phyloP scores from a whole-genome alignment of 2,113 vertebrate species.

The Alosa alosa region DNA sequence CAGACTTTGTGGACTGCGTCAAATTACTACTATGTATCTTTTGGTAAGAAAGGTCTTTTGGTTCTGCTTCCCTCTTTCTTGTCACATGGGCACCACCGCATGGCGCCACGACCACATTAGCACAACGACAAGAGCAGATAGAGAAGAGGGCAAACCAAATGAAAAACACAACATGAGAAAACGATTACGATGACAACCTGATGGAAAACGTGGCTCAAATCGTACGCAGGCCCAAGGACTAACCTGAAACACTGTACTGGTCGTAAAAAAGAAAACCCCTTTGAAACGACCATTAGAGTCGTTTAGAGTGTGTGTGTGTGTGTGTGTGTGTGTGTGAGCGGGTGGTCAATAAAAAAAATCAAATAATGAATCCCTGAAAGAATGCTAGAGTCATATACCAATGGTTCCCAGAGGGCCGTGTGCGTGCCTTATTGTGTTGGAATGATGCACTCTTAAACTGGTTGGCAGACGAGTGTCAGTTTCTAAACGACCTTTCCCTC shows the following conservation, averaged over 20 bases:
- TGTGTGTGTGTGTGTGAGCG: not conserved
- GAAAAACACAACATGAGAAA: conserved; percentile 11
- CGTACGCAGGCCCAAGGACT: conserved; percentile 7
- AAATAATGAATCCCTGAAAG: not conserved
- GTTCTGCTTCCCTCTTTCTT: conserved; percentile 16
- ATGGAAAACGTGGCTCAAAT: not conserved
- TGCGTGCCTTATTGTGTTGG: not conserved
- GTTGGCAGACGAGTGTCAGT: not conserved
- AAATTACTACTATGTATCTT: not conserved
- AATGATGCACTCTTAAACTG: not conserved
- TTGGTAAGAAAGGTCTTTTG: not conserved
- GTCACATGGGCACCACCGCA: not conserved
- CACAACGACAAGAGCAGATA: conserved; percentile 39
- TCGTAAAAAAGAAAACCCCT: not conserved
- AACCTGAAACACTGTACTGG: not conserved
- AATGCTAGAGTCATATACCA: not conserved
- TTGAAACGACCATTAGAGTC: not conserved
- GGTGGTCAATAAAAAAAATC: not conserved
- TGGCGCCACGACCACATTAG: conserved; percentile 7
- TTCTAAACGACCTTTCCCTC: not conserved
- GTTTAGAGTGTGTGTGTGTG: not conserved
- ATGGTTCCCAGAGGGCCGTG: not conserved
- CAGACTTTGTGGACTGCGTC: not conserved
- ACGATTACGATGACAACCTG: not conserved
- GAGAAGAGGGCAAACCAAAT: not conserved